Conservation (phyloP, 2,888 invertebrate species). For the Luperina testacea region DNA sequence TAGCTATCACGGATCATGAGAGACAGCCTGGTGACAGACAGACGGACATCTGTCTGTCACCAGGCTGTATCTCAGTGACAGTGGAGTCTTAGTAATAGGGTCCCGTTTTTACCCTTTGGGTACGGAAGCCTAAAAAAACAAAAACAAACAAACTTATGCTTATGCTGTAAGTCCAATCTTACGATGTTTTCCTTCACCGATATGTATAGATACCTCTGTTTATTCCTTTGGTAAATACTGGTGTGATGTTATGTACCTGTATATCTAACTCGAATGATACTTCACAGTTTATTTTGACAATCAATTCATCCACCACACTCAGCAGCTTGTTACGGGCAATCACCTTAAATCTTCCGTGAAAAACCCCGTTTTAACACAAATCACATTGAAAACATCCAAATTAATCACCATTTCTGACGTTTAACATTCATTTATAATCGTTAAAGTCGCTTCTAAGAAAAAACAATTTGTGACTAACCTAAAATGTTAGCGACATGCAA, state of each 20-base stretch:
- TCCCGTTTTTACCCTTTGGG: no score
- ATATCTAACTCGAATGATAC: neutral
- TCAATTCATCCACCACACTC: slow-evolving; percentile 7
- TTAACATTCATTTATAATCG: slow-evolving; percentile 55
- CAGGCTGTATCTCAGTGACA: no score
- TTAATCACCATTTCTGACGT: slow-evolving; percentile 52
- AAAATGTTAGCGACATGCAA: neutral
- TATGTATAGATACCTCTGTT: neutral
- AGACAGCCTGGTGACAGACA: no score
- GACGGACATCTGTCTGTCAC: no score
- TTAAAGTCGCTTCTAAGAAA: slow-evolving; percentile 59
- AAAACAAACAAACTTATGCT: no score
- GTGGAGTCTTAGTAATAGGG: no score
- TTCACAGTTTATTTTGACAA: slow-evolving; percentile 5
- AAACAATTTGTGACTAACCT: slow-evolving; percentile 50
- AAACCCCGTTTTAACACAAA: slow-evolving; percentile 44
- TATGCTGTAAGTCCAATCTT: neutral
- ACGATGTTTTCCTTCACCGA: neutral
- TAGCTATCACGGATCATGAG: no score
- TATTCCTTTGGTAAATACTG: no score
- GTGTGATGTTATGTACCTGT: neutral
- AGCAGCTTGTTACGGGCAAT: slow-evolving; percentile 16
- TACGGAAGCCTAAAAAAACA: no score
- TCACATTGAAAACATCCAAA: slow-evolving; percentile 49
- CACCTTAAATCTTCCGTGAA: slow-evolving; percentile 43